Evolutionary conservation across 2,888 invertebrate genomes (phyloP).

Genomic region (Odontomyia ornata): DNA sequence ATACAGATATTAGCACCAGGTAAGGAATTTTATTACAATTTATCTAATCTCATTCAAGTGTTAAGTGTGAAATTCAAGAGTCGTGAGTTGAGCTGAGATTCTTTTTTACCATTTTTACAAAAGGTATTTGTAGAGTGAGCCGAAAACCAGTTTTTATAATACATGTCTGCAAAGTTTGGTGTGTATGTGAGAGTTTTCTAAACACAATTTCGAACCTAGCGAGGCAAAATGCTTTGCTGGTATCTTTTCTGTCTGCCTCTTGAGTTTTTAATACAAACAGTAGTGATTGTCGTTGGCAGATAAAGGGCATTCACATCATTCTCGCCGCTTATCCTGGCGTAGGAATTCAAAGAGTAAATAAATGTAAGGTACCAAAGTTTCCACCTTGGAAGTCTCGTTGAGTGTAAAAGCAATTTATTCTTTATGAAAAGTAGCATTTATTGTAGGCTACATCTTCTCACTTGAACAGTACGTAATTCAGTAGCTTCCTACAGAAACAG

Average conservation of each 20-base stretch:
- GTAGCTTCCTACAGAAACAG: neutral
- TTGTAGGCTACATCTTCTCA: too few species aligned
- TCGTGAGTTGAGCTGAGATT: constrained; percentile 22
- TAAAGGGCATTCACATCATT: constrained; percentile 29
- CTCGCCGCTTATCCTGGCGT: neutral
- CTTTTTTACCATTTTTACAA: constrained; percentile 13
- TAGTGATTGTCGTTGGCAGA: constrained; percentile 29
- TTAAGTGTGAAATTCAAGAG: constrained; percentile 10
- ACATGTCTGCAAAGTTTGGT: constrained; percentile 10
- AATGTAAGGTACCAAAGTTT: neutral
- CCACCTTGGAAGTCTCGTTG: neutral
- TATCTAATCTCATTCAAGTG: constrained; percentile 7
- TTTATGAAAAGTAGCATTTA: neutral
- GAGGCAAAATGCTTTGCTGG: constrained; percentile 33
- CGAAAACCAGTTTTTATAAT: constrained; percentile 26
- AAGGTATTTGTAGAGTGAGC: neutral
- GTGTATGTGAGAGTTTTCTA: constrained; percentile 29
- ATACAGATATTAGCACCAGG: constrained; percentile 15
- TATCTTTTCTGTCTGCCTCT: constrained; percentile 34
- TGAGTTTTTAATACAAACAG: constrained; percentile 33
- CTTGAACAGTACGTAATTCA: neutral
- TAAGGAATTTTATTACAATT: constrained; percentile 7
- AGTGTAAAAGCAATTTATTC: neutral
- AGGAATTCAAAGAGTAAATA: neutral
- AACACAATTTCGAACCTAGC: constrained; percentile 7